Conservation (phyloP, 2,888 invertebrate genomes). For the Adineta ricciae region DNA sequence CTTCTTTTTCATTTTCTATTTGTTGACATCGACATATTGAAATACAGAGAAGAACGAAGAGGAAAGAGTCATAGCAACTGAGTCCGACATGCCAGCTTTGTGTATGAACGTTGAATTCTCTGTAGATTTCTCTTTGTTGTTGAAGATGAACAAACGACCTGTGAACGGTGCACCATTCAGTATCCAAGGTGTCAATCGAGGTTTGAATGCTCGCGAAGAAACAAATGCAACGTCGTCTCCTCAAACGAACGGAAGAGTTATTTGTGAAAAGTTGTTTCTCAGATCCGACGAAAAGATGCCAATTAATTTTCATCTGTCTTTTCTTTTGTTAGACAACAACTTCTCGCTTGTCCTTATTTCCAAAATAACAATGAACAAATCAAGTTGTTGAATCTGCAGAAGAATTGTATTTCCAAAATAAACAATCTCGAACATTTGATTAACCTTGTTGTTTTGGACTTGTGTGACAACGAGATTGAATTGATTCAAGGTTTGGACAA, state of each 20-base stretch:
- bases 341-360: neutral
- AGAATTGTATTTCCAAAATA: constrained; percentile 1
- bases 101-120: neutral
- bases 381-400: neutral
- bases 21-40: neutral
- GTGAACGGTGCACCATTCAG: neutral
- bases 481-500: constrained; percentile 68
- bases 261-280: neutral
- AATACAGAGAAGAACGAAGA: neutral
- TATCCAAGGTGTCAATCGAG: neutral
- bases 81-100: neutral
- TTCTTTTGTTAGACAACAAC: neutral
- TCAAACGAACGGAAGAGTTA: neutral
- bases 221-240: neutral
- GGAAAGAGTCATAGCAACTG: neutral
- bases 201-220: neutral
- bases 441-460: constrained; percentile 76
- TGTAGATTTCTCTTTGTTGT: neutral
- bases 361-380: neutral
- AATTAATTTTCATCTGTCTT: neutral
- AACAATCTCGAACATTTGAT: constrained; percentile 56
- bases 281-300: no score
- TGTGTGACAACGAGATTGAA: constrained; percentile 87
- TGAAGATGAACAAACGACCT: neutral
- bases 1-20: no score